These are phyloP conservation scores for Nesoenas mayeri DNA, from an alignment of 2,113 vertebrate genomes.

Conservation along the genomic window DNA sequence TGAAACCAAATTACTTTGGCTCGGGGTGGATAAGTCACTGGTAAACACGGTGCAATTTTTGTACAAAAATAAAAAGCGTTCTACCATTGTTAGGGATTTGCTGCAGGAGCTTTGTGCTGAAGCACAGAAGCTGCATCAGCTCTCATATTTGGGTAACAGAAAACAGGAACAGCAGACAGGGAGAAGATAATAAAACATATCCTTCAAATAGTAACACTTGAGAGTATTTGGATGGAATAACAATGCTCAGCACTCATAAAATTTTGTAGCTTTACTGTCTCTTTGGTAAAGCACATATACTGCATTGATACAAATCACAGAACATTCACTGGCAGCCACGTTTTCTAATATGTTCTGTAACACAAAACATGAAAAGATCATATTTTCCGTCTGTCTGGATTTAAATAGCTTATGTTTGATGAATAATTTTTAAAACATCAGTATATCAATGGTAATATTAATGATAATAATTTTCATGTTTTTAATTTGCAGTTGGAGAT, in stretches of 20 bases:
- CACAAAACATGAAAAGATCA: constrained; percentile 45
- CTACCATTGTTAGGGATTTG: constrained; percentile 40
- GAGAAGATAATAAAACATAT: constrained; percentile 61
- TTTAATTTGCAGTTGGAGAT: constrained; percentile 49
- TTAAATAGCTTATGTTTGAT: neutral
- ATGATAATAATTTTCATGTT: constrained; percentile 36
- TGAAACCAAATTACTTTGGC: neutral
- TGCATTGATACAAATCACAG: constrained; percentile 36
- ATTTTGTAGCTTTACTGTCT: constrained; percentile 34
- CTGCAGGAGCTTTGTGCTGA: constrained; percentile 6
- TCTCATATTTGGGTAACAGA: neutral
- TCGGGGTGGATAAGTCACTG: neutral
- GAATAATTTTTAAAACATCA: constrained; percentile 29
- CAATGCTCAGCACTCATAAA: constrained; percentile 33
- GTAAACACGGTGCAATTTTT: neutral
- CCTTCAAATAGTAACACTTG: constrained; percentile 60
- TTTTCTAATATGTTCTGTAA: constrained; percentile 11
- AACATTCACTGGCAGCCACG: constrained; percentile 14
- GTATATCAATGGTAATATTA: neutral
- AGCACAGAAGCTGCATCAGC: neutral
- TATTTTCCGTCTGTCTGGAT: neutral
- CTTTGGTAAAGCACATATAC: constrained; percentile 33
- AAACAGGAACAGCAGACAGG: constrained; percentile 29
- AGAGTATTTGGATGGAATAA: constrained; percentile 54
- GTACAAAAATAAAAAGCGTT: neutral